Evolutionary conservation across 2,888 invertebrate species (phyloP).

Genomic region (Clepsis dumicolana): DNA sequence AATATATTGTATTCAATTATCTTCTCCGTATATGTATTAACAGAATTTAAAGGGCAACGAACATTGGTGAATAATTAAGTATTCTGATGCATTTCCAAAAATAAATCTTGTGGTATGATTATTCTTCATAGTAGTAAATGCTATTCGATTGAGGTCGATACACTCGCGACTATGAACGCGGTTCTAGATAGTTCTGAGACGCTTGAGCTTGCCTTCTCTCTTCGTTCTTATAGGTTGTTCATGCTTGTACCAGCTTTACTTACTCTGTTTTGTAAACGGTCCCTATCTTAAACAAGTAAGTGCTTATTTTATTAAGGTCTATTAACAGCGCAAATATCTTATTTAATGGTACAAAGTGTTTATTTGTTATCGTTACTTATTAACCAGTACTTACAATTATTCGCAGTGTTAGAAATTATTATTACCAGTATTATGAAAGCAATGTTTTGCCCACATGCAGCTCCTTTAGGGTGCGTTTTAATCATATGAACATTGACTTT

Average conservation of each 20-base stretch:
- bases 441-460: slow-evolving; percentile 24
- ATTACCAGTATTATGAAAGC: slow-evolving; percentile 37
- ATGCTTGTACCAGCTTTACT: not conserved
- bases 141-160: slow-evolving; percentile 31
- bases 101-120: slow-evolving; percentile 29
- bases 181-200: slow-evolving; percentile 20
- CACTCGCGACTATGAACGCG: slow-evolving; percentile 1
- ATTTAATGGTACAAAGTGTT: not conserved
- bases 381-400: slow-evolving; percentile 8
- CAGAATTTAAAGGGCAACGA: slow-evolving; percentile 43
- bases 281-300: slow-evolving; percentile 1
- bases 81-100: slow-evolving; percentile 34
- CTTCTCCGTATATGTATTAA: slow-evolving; percentile 34
- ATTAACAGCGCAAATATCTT: slow-evolving; percentile 10
- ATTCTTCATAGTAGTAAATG: slow-evolving; percentile 33
- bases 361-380: not conserved
- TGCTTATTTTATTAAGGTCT: not conserved
- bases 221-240: not conserved
- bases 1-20: slow-evolving; percentile 32
- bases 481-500: slow-evolving; percentile 37
- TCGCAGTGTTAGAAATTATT: slow-evolving; percentile 29
- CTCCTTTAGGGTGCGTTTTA: slow-evolving; percentile 29
- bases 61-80: slow-evolving; percentile 41
- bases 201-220: slow-evolving; percentile 7
- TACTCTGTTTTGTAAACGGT: not conserved